phyloP scores from a whole-genome alignment of 1,140 invertebrate species.

The Penaeus indicus region DNA sequence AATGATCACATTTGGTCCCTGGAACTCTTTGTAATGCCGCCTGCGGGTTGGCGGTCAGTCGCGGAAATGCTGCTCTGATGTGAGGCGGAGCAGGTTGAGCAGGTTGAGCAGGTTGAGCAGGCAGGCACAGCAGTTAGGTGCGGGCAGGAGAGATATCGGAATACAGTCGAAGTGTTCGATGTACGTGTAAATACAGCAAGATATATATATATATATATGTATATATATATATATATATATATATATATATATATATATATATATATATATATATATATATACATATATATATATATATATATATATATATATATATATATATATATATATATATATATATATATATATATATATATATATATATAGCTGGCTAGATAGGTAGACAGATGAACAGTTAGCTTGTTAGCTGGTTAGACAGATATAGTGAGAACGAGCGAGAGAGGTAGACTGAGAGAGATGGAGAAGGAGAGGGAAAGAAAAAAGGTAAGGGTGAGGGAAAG shows the following conservation, averaged over 20 bases:
- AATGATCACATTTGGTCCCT: no score
- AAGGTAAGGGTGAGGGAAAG: no score
- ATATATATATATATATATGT: conserved; percentile 6
- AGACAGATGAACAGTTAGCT: background rate
- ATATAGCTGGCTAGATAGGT: background rate
- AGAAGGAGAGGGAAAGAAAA: no score
- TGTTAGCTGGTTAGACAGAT: background rate
- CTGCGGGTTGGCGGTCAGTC: no score
- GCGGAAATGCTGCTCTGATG: no score
- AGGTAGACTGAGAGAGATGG: background rate
- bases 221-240: conserved; percentile 4
- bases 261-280: conserved; percentile 9
- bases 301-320: conserved; percentile 8
- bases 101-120: no score
- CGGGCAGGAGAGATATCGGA: no score
- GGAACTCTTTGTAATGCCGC: no score
- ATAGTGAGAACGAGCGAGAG: background rate
- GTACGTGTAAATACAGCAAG: no score
- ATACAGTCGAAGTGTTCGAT: no score
- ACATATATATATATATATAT: conserved; percentile 8
- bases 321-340: conserved; percentile 14
- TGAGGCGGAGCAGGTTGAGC: no score
- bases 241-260: conserved; percentile 9
- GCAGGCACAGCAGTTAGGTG: no score
- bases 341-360: conserved; percentile 14